phyloP scores from a whole-genome alignment of 2,113 vertebrate species.

The Junco hyemalis region DNA sequence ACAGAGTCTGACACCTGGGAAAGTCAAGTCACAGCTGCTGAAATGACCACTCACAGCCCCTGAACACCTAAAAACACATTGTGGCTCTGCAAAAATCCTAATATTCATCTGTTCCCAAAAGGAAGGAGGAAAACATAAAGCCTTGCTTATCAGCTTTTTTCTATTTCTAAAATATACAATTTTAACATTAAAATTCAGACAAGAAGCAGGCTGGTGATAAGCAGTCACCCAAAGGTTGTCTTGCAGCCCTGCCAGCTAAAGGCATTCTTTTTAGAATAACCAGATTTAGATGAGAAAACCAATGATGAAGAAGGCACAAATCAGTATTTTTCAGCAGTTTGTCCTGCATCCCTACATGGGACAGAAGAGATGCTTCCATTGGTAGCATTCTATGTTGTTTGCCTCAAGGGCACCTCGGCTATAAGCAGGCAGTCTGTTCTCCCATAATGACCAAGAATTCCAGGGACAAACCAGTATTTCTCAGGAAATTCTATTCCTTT shows the following conservation, averaged over 20 bases:
- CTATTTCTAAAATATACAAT: background rate
- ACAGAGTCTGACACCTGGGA: slow-evolving; percentile 94
- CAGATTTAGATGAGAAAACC: background rate
- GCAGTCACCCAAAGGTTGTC: background rate
- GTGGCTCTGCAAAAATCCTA: background rate
- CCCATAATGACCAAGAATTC: background rate
- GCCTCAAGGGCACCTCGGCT: background rate
- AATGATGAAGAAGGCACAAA: background rate
- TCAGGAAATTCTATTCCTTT: background rate
- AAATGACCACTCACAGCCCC: background rate
- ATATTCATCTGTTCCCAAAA: background rate
- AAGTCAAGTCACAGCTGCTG: background rate
- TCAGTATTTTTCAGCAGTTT: background rate
- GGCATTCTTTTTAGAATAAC: background rate
- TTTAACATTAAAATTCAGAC: background rate
- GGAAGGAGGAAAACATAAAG: background rate
- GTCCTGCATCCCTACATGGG: background rate
- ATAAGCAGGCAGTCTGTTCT: background rate
- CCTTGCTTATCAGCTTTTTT: background rate
- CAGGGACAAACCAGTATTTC: background rate
- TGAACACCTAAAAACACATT: background rate
- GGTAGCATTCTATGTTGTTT: background rate
- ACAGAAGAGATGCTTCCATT: background rate
- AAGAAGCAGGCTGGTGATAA: background rate
- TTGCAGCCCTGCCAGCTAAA: background rate